Base-by-base conservation (phyloP, 2,888 invertebrate species). In the Neoaliturus tenellus region DNA sequence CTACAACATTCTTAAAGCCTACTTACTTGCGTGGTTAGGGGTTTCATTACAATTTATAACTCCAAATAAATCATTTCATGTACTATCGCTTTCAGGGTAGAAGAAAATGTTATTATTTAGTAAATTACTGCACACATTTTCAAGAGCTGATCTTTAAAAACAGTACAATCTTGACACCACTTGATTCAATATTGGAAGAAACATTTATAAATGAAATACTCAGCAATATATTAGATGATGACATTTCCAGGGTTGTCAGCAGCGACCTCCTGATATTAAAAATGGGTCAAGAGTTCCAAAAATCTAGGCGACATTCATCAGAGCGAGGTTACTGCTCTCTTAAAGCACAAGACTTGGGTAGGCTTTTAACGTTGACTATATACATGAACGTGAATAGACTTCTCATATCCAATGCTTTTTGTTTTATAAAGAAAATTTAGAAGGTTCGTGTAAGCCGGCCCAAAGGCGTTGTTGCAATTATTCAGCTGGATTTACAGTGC, bases 281-380 rank as follows among this genome's bases (percentile, higher is more conserved):
- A n/a, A 67, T 67, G 67, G 67, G 67, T 4, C 17, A 35, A 33
- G 67, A 67, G 8, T 67, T 67, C 17, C 67, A 67, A n/a, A 67
- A 67, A 67, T 67, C 67, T 4, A 31, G 33, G n/a, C 35, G 67
- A 8, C 67, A 67, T 17, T 10, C 31, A 2, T 33, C 33, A 10
- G 67, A 67, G 33, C 31, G 8, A n/a, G 1, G 20, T n/a, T 67
- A 67, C 33, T 67, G 67, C 20, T 31, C 67, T n/a, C 31, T 31
- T 33, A 33, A 67, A 20, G 33, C 33, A 33, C 4, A 33, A 20
- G 67, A 67, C 35, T 6, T 67, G 14, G 67, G 55, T 23, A 55
- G 25, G 20, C 55, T 35, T 20, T n/a, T n/a, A n/a, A n/a, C n/a
- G n/a, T n/a, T n/a, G n/a, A n/a, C n/a, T n/a, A n/a, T n/a, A n/a